Conservation (phyloP, 2,113 vertebrate genomes). For the Notarius lentiginosus region DNA sequence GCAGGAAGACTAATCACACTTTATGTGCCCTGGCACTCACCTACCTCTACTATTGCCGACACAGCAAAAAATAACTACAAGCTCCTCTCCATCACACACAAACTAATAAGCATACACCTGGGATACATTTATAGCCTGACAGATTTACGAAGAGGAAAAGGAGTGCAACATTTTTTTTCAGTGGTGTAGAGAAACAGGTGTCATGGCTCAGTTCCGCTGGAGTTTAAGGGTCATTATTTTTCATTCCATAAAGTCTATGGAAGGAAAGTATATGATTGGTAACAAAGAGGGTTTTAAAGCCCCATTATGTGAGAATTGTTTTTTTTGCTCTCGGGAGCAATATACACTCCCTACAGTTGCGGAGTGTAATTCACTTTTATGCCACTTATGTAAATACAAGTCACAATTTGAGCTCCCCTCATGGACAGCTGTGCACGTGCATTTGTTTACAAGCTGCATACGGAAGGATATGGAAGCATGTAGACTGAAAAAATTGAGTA, state of each 20-base stretch:
- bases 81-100: slow-evolving; percentile 69
- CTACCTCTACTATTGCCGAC: slow-evolving; percentile 59
- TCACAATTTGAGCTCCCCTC: no score
- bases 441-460: no score
- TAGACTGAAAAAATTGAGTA: no score
- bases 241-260: background rate
- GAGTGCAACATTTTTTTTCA: background rate
- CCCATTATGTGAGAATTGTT: no score
- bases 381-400: no score
- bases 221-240: slow-evolving; percentile 21
- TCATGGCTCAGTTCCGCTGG: background rate
- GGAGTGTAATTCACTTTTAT: no score
- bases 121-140: slow-evolving; percentile 73
- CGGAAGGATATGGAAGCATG: no score
- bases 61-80: slow-evolving; percentile 63
- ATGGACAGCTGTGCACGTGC: no score
- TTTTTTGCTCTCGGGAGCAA: no score
- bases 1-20: slow-evolving; percentile 64
- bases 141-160: slow-evolving; percentile 58
- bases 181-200: background rate
- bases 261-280: background rate
- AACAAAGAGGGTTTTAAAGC: background rate
- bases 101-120: slow-evolving; percentile 60
- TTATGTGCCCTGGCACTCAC: slow-evolving; percentile 63
- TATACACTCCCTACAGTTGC: no score